These are phyloP conservation scores for Caenorhabditis uteleia DNA, from an alignment of 2,888 invertebrate species.

Conservation along the genomic window DNA sequence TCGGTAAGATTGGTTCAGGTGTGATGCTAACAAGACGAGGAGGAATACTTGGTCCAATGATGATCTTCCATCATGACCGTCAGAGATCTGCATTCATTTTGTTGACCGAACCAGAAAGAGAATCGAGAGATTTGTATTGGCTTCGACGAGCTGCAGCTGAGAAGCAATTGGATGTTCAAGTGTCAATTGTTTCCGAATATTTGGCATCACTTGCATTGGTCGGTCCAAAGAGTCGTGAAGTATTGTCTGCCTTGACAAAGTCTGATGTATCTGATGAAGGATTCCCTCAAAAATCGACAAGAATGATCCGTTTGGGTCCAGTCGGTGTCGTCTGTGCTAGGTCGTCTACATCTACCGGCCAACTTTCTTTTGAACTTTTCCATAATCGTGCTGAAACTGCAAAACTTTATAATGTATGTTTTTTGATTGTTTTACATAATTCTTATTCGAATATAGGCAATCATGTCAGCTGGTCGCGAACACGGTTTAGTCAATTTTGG, in stretches of 20 bases:
- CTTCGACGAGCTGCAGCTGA: slow-evolving; percentile 51
- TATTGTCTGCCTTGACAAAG: slow-evolving; percentile 68
- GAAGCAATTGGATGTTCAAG: slow-evolving; percentile 52
- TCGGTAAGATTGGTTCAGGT: slow-evolving; percentile 70
- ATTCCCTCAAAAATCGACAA: slow-evolving; percentile 70
- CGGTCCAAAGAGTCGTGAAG: slow-evolving; percentile 57
- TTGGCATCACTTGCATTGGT: slow-evolving; percentile 60
- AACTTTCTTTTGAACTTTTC: slow-evolving; percentile 73
- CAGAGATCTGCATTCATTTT: slow-evolving; percentile 69
- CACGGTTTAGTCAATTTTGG: slow-evolving; percentile 71
- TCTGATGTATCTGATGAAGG: slow-evolving; percentile 66
- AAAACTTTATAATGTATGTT: slow-evolving; percentile 68
- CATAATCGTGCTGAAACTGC: slow-evolving; percentile 67
- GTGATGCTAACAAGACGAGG: slow-evolving; percentile 71
- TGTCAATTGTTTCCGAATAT: slow-evolving; percentile 58
- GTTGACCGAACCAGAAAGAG: slow-evolving; percentile 71
- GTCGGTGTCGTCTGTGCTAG: slow-evolving; percentile 54
- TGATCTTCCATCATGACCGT: slow-evolving; percentile 69
- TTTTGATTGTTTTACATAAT: not conserved
- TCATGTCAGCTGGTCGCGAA: slow-evolving; percentile 68
- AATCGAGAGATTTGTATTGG: slow-evolving; percentile 72
- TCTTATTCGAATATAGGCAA: slow-evolving; percentile 36
- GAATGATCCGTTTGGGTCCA: slow-evolving; percentile 67
- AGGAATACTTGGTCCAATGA: slow-evolving; percentile 71
- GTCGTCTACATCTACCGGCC: slow-evolving; percentile 68